Percentiles rank a stretch among this genome's conserved stretches.
These are phyloP conservation scores for Numida meleagris DNA, from an alignment of 2,113 vertebrate genomes.

Conservation along the genomic window DNA sequence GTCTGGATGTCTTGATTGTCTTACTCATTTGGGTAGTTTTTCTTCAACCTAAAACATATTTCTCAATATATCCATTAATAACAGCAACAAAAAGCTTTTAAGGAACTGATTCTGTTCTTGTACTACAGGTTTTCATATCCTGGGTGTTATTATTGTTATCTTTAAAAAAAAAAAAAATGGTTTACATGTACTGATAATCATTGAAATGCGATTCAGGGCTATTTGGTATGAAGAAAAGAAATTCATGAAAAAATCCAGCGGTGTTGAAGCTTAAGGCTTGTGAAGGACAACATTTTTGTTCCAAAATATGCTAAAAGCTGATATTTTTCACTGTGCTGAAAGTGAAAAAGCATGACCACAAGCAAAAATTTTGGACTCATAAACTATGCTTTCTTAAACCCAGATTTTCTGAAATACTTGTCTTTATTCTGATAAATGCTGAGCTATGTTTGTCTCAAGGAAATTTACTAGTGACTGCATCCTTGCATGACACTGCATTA, in stretches of 20 bases:
- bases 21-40: neutral
- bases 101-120: neutral
- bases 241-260: neutral
- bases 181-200: neutral
- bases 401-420: neutral
- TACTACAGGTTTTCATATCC: neutral
- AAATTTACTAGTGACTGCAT: neutral
- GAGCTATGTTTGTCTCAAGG: neutral
- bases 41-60: neutral
- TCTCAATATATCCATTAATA: neutral
- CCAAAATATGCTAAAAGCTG: neutral
- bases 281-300: neutral
- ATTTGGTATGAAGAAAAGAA: neutral
- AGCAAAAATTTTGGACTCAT: neutral
- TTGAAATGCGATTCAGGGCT: neutral
- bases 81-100: neutral
- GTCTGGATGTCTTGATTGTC: neutral
- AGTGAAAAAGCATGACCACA: neutral
- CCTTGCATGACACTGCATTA: neutral
- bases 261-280: neutral
- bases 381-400: neutral
- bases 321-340: neutral
- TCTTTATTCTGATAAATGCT: neutral
- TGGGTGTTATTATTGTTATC: neutral
- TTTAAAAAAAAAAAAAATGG: neutral